These are phyloP conservation scores for Promerops cafer DNA, from an alignment of 2,113 vertebrate genomes.

Conservation along the genomic window DNA sequence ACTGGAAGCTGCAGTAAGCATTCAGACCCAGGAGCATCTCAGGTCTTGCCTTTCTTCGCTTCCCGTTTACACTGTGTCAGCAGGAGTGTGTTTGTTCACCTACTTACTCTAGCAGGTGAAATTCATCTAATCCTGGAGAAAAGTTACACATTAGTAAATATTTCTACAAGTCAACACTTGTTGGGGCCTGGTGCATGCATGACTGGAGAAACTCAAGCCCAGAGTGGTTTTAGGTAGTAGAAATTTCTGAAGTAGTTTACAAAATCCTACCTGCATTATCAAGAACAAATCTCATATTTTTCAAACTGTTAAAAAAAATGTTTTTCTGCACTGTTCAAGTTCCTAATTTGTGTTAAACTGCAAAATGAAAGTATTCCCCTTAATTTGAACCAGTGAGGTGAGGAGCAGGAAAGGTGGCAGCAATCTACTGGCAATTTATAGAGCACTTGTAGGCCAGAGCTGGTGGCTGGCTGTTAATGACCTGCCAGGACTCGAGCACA, in stretches of 20 bases:
- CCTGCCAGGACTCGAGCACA: not conserved
- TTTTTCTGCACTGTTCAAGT: not conserved
- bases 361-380: not conserved
- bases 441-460: not conserved
- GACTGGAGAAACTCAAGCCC: not conserved
- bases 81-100: not conserved
- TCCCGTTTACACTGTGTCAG: not conserved
- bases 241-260: not conserved
- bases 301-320: not conserved
- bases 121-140: not conserved
- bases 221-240: not conserved
- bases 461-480: not conserved
- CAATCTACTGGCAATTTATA: not conserved
- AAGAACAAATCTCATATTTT: not conserved
- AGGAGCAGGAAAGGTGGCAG: not conserved
- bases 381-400: not conserved
- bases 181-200: not conserved
- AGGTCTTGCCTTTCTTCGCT: not conserved
- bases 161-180: not conserved
- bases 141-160: not conserved
- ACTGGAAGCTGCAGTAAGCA: not conserved
- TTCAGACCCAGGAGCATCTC: not conserved
- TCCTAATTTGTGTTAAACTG: not conserved
- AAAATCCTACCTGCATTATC: not conserved
- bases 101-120: not conserved